Evolutionary conservation across 2,888 invertebrate species (phyloP).

Genomic region (Eupithecia subfuscata): DNA sequence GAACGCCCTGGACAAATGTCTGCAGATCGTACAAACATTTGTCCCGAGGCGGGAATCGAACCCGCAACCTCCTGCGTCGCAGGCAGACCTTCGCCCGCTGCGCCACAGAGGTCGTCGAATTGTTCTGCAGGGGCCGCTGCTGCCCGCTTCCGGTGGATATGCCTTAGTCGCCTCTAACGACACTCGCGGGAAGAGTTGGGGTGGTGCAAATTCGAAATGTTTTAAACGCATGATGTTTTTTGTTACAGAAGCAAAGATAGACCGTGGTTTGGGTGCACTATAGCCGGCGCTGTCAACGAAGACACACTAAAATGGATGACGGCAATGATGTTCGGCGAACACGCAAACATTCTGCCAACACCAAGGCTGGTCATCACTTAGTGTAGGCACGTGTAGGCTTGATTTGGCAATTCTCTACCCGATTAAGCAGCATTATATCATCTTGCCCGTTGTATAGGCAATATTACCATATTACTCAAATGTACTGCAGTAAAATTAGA

Average conservation of each 20-base stretch:
- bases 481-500: background rate
- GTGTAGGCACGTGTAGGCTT: background rate
- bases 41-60: too few species aligned
- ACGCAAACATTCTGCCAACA: slow-evolving; percentile 84
- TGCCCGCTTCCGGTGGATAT: too few species aligned
- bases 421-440: background rate
- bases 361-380: slow-evolving; percentile 75
- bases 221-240: background rate
- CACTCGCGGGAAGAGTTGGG: too few species aligned
- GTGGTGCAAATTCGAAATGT: too few species aligned
- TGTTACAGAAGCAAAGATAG: slow-evolving; percentile 86
- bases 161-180: too few species aligned
- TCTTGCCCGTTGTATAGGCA: slow-evolving; percentile 1
- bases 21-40: too few species aligned
- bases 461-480: background rate
- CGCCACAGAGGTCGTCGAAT: too few species aligned
- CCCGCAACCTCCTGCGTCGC: too few species aligned
- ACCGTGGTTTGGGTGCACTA: slow-evolving; percentile 91
- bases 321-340: slow-evolving; percentile 89
- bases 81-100: too few species aligned
- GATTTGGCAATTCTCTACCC: background rate
- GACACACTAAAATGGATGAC: slow-evolving; percentile 92
- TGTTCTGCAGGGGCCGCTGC: too few species aligned
- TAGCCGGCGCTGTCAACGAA: slow-evolving; percentile 90
- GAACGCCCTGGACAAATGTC: too few species aligned